phyloP scores from a whole-genome alignment of 2,113 vertebrate species.

The Malurus melanocephalus region DNA sequence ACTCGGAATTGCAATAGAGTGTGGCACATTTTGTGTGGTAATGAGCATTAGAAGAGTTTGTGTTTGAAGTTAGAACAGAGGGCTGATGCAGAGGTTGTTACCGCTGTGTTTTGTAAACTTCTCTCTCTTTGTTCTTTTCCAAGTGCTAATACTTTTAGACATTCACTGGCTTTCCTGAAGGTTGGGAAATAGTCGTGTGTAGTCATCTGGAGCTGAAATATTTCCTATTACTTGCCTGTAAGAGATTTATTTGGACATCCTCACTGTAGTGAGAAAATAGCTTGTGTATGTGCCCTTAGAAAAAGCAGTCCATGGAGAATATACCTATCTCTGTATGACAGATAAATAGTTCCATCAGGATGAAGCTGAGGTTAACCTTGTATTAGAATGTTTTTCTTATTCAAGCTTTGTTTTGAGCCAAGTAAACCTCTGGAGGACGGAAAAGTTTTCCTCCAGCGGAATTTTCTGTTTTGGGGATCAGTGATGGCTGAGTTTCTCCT shows the following conservation, averaged over 20 bases:
- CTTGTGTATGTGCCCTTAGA: conserved; percentile 28
- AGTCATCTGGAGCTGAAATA: conserved; percentile 62
- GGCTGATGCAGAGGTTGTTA: not conserved
- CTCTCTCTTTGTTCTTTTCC: not conserved
- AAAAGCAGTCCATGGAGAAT: conserved; percentile 10
- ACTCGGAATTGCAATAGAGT: not conserved
- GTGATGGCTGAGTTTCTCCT: not conserved
- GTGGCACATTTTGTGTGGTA: not conserved
- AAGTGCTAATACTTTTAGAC: not conserved
- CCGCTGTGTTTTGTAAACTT: not conserved
- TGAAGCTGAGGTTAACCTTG: conserved; percentile 30
- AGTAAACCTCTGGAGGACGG: not conserved
- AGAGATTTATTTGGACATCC: conserved; percentile 50
- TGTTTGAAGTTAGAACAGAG: not conserved
- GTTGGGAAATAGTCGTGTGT: conserved; percentile 20
- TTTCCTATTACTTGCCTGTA: conserved; percentile 33
- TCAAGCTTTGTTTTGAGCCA: not conserved
- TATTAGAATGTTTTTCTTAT: conserved; percentile 27
- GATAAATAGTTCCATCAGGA: conserved; percentile 43
- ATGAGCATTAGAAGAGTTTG: not conserved
- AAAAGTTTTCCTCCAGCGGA: not conserved
- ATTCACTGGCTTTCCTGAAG: conserved; percentile 22
- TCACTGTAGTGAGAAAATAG: conserved; percentile 33
- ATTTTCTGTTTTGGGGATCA: not conserved
- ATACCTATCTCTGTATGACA: conserved; percentile 37